phyloP scores from a whole-genome alignment of 2,888 invertebrate genomes.

The Drosophila yooni region DNA sequence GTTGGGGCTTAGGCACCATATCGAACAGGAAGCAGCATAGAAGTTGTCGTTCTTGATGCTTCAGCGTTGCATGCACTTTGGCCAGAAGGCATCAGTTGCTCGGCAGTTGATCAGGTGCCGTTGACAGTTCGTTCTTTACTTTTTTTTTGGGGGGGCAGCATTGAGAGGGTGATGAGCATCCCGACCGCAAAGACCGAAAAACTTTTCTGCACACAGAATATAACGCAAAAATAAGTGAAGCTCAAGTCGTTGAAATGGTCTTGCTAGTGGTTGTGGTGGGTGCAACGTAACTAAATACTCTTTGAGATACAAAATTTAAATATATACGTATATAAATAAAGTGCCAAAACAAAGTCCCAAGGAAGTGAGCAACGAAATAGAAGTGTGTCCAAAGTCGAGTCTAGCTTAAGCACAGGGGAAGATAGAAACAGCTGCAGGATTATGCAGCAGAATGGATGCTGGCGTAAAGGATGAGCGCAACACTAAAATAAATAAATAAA shows the following conservation, averaged over 20 bases:
- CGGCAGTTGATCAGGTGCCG: constrained; percentile 65
- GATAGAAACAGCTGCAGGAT: constrained; percentile 62
- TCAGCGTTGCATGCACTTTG: constrained; percentile 53
- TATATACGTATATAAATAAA: constrained; percentile 71
- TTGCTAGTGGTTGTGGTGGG: constrained; percentile 1
- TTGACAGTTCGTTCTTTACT: constrained; percentile 64
- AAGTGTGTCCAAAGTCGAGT: constrained; percentile 46
- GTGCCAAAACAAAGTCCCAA: constrained; percentile 76
- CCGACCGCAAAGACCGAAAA: constrained; percentile 54
- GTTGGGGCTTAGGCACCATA: constrained; percentile 21
- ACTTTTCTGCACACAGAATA: constrained; percentile 55
- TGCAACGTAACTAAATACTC: constrained; percentile 71
- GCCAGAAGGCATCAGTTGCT: constrained; percentile 49
- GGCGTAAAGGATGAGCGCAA: constrained; percentile 54
- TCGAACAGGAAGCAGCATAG: constrained; percentile 53
- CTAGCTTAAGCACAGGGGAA: constrained; percentile 28
- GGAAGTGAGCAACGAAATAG: constrained; percentile 46
- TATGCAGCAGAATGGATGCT: constrained; percentile 23
- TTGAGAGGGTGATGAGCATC: background rate
- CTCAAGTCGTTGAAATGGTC: constrained; percentile 55
- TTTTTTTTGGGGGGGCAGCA: background rate
- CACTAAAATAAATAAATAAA: constrained; percentile 79
- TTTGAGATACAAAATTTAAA: constrained; percentile 78
- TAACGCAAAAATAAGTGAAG: constrained; percentile 62
- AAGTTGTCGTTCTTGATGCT: constrained; percentile 57